Percentiles rank a stretch among this genome's conserved stretches.
Conservation (phyloP, 2,113 vertebrate genomes). For the Athene noctua region DNA sequence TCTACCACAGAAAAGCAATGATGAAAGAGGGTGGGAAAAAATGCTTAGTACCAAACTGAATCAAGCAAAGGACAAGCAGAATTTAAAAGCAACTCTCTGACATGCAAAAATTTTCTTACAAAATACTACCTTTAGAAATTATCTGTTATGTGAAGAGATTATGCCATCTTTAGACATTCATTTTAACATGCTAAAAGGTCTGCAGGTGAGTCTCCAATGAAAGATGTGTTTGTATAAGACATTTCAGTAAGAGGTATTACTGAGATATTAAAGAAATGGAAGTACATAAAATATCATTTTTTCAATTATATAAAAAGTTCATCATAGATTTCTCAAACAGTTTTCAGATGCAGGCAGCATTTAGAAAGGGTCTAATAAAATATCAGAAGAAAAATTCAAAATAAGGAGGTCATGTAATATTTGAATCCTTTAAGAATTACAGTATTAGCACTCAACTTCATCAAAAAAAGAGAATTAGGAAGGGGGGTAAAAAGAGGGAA, state of each 20-base stretch:
- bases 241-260: neutral
- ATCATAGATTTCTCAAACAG: neutral
- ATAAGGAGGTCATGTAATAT: neutral
- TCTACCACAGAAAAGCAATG: neutral
- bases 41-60: neutral
- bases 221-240: neutral
- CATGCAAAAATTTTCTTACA: neutral
- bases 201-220: neutral
- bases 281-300: neutral
- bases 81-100: neutral
- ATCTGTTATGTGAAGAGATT: neutral
- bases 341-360: neutral
- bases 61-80: neutral
- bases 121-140: neutral
- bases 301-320: neutral
- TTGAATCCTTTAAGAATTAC: neutral
- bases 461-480: neutral
- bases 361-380: neutral
- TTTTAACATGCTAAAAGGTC: neutral
- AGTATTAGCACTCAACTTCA: neutral
- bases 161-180: neutral
- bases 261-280: neutral
- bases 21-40: neutral
- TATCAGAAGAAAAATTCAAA: neutral
- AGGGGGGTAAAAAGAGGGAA: neutral